Base-by-base conservation (phyloP, 1,140 invertebrate species). In the Macrotrachela quadricornifera region DNA sequence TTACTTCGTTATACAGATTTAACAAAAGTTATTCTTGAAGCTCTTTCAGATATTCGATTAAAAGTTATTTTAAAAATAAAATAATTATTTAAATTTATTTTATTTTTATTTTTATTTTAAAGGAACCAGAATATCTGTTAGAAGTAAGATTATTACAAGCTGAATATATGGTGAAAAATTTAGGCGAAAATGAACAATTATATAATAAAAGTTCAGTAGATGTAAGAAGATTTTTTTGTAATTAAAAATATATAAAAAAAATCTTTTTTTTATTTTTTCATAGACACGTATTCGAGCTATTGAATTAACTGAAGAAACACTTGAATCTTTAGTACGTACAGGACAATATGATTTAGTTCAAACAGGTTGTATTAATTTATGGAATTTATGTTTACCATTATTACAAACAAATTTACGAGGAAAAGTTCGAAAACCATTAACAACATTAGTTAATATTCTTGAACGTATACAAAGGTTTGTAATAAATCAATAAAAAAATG, bases 331-430 rank as follows among this genome's bases (percentile, higher is more conserved):
- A 17, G 59, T 64, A n/a, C 56, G 67, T 44, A 59, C 57, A 37
- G 62, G 62, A 11, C 59, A 65, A 41, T 61, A 62, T 12, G 64
- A 63, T 45, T 59, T 69, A 12, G 63, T 71, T 36, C 68, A 70
- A 58, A 59, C 58, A 2, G 69, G 68, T 1, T 71, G 68, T 60
- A 61, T 67, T 16, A 65, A 63, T 6, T 63, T 63, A 57, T 71
- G 66, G 64, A 71, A 69, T 55, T 59, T 69, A 1, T 66, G 63
- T 54, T 58, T 69, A 38, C 66, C 69, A 14, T 56, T 71, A 11
- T 57, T 66, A 30, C 67, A 70, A 50, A 58, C 61, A 0, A 68
- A 67, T 55, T 57, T 71, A 10, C 50, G 68, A 46, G 48, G 60
- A 18, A 57, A 63, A 21, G 60, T 67, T 14, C 58, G 63, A 10